Evolutionary conservation across 1,140 invertebrate genomes (phyloP), one percentile per base, ranked within the genome.

Genomic region (Nebria ingens): DNA sequence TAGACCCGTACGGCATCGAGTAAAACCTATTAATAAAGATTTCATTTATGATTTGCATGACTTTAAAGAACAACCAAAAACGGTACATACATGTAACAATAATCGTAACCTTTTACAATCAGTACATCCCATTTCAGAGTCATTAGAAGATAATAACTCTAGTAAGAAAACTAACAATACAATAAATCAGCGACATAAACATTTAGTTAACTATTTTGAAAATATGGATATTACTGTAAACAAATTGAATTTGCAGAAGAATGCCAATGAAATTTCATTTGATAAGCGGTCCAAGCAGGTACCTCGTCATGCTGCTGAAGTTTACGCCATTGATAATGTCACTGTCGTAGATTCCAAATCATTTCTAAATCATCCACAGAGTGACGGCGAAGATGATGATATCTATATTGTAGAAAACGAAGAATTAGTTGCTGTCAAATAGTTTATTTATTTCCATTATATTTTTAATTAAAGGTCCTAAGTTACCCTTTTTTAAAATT

Each of bases 21-120:
- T 80, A 2, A 84, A 80, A 67, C 75, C 74, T 1, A 75, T 81
- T 55, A 78, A 80, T 62, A 78, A 81, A 59, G 82, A 85, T 69
- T 85, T 84, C 66, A 79, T 84, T 55, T 84, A 85, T 63, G 82
- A 84, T 68, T 65, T 82, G 55, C 74, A 73, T 20, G 40, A 17
- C 9, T 45, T 45, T 17, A 45, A 45, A 25, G 20, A 23, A 9
- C 22, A 1, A 25, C 52, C 1, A 29, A 29, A 25, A 25, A 29
- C 6, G 25, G 15, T 53, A 25, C 15, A 9, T 17, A 15, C 19
- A 51, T 4, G 17, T 45, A 45, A 17, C 15, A 11, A 17, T 45
- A 45, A 45, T 17, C 9, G 40, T 12, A 45, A 3, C 17, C 4
- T 29, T 29, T 4, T 29, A 13, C 6, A 45, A 17, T 45, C 40